Percentiles rank a stretch among this genome's conserved stretches.
phyloP scores from a whole-genome alignment of 2,888 invertebrate genomes.

The Amphipyra tragopoginis region DNA sequence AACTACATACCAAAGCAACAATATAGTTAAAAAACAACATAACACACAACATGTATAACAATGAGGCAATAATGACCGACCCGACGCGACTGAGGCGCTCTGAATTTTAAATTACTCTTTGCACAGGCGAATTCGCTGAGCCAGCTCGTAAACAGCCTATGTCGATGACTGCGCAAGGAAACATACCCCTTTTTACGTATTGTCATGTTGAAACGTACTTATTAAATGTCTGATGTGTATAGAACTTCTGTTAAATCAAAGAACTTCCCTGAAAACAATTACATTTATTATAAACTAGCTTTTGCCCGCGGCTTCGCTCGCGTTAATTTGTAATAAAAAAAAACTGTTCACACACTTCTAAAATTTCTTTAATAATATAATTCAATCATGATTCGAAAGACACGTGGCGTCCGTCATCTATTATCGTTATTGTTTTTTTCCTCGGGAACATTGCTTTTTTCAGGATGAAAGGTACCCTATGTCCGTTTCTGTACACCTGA shows the following conservation, averaged over 20 bases:
- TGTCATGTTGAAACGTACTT: constrained; percentile 24
- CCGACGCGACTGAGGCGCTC: constrained; percentile 75
- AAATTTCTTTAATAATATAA: too few species aligned
- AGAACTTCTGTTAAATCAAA: background rate
- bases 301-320: too few species aligned
- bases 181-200: constrained; percentile 47
- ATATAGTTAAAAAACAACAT: constrained; percentile 55
- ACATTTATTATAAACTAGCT: too few species aligned
- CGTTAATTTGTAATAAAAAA: too few species aligned
- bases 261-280: background rate
- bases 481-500: too few species aligned
- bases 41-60: constrained; percentile 62
- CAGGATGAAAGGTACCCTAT: too few species aligned
- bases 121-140: constrained; percentile 80
- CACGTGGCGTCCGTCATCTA: too few species aligned
- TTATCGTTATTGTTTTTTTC: too few species aligned
- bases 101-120: constrained; percentile 88
- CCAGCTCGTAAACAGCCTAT: constrained; percentile 76
- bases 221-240: background rate
- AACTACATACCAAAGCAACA: constrained; percentile 16
- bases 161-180: constrained; percentile 54
- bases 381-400: too few species aligned
- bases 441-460: too few species aligned
- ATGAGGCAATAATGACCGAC: constrained; percentile 79
- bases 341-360: too few species aligned